Evolutionary conservation across 2,888 invertebrate genomes (phyloP), one percentile per base, ranked within the genome.

Genomic region (Catocala nupta): DNA sequence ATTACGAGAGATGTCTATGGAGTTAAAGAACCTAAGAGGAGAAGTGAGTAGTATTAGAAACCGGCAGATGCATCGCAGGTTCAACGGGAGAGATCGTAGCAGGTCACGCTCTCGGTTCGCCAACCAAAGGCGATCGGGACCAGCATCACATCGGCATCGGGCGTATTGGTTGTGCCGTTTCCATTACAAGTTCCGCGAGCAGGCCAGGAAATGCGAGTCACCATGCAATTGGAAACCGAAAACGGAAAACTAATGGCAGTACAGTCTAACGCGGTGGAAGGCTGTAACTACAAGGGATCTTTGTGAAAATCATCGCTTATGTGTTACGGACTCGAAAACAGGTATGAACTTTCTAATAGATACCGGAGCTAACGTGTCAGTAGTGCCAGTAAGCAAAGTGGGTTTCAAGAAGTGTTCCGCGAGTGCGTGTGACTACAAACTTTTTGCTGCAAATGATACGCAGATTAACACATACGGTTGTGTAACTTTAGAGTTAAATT

Each of bases 381-480:
- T 48, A 4, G 25, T 48, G 5, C 48, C 48, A 3, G 48, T 48
- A 0, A 9, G 9, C 10, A 25, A 5, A 9, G n/a, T 45, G 4
- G 16, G 9, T 5, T 12, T 3, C 9, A 48, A 25, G 9, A 25
- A 12, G 5, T 48, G 4, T 25, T 16, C 12, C 9, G 25, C 13
- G 5, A 16, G 16, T 1, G 16, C 16, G 16, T 25, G 25, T 16
- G 9, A 25, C 1, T 48, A 16, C 9, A 48, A 3, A 48, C 16
- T 48, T 8, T 52, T 11, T 9, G 52, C 52, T 3, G 52, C 52
- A 10, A 52, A 52, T 9, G 52, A 13, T 5, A 42, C 8, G 5
- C 13, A 39, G 9, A 52, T 52, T 13, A 39, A 16, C 16, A 52
- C 52, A 9, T 52, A 52, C 10, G 52, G 52, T 39, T 12, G 39